phyloP scores from a whole-genome alignment of 37 sponge, comb jelly and placozoan species.

The Geodia barretti region DNA sequence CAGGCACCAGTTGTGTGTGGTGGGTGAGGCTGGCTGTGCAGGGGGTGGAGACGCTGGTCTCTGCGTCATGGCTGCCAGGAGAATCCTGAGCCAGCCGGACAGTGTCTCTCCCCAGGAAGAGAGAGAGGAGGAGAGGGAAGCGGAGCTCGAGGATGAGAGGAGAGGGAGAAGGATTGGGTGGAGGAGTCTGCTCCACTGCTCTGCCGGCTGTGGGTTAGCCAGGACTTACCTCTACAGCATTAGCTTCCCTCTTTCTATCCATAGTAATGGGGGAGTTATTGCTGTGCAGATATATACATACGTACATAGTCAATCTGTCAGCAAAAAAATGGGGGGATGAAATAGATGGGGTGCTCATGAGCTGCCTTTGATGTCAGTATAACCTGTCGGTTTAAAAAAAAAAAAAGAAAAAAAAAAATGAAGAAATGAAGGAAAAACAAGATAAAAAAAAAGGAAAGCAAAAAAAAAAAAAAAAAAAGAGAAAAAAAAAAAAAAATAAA shows the following conservation, averaged over 20 bases:
- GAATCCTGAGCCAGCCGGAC: neutral
- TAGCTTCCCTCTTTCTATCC: neutral
- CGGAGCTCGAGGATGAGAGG: too few species aligned
- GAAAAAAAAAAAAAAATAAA: neutral
- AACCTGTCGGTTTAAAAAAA: too few species aligned
- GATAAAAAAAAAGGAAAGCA: neutral
- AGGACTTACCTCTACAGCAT: neutral
- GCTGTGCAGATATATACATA: too few species aligned
- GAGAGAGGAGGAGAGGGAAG: too few species aligned
- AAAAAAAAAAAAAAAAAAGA: neutral
- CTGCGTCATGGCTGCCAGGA: neutral
- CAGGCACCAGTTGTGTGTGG: neutral
- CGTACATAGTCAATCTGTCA: too few species aligned
- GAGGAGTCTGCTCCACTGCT: neutral
- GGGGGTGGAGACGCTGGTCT: neutral
- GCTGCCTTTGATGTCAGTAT: too few species aligned
- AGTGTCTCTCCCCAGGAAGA: too few species aligned
- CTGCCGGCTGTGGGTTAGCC: neutral
- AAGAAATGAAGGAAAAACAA: neutral
- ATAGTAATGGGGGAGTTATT: too few species aligned
- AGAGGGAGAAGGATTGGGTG: neutral
- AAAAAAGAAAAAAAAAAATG: too few species aligned
- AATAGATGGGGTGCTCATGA: too few species aligned
- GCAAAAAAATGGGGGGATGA: too few species aligned
- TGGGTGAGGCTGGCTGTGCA: neutral